Conservation (phyloP, 2,888 invertebrate genomes). For the Geotrupes spiniger region DNA sequence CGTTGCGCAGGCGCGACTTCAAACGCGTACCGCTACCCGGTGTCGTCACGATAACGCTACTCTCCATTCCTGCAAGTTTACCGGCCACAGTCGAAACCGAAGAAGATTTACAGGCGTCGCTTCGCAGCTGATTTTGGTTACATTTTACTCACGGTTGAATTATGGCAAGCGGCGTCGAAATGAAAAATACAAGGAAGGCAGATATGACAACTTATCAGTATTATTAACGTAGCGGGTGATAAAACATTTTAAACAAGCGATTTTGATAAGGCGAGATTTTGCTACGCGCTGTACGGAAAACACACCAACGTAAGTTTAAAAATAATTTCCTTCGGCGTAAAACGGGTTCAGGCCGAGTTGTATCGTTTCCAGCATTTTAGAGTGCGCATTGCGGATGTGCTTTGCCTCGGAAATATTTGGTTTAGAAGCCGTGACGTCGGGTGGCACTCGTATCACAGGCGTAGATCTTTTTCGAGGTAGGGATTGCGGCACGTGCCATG, state of each 20-base stretch:
- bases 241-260: too few species aligned
- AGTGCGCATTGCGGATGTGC: background rate
- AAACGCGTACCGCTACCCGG: slow-evolving; percentile 48
- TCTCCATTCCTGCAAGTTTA: slow-evolving; percentile 48
- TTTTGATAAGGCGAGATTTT: background rate
- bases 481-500: slow-evolving; percentile 3
- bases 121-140: too few species aligned
- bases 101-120: too few species aligned
- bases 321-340: slow-evolving; percentile 18
- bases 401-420: background rate
- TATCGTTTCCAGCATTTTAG: slow-evolving; percentile 20
- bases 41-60: slow-evolving; percentile 55
- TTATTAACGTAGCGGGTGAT: too few species aligned
- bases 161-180: too few species aligned
- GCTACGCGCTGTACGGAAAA: background rate
- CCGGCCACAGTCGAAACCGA: background rate
- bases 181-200: too few species aligned
- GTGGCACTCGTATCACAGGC: slow-evolving; percentile 3
- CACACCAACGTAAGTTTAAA: slow-evolving; percentile 24
- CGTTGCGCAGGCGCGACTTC: slow-evolving; percentile 53
- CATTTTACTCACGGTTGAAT: too few species aligned
- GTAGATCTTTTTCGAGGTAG: background rate
- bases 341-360: slow-evolving; percentile 8
- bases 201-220: too few species aligned
- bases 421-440: background rate